Conservation (phyloP, 92 coral and sea anemone genomes). For the Porites lobata region DNA sequence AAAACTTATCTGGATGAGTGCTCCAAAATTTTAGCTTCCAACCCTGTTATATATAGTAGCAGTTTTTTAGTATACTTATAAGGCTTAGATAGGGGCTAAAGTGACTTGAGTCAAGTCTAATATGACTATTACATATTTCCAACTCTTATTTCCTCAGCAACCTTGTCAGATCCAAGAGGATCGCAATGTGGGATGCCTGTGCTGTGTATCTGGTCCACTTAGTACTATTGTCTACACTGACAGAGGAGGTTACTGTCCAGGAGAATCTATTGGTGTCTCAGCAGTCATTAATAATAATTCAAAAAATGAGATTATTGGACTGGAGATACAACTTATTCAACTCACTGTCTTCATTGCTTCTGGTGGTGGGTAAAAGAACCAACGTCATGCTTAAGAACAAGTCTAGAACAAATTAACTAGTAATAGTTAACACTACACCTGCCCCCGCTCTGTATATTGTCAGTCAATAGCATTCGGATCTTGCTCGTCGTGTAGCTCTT, state of each 20-base stretch:
- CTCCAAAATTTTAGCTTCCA: too few species aligned
- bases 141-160: constrained; percentile 44
- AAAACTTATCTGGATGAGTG: too few species aligned
- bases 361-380: neutral
- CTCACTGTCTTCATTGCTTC: constrained; percentile 31
- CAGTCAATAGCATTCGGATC: too few species aligned
- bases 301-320: constrained; percentile 65
- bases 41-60: too few species aligned
- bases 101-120: neutral
- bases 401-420: neutral
- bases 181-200: constrained; percentile 72
- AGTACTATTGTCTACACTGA: constrained; percentile 75
- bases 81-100: too few species aligned
- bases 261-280: constrained; percentile 85
- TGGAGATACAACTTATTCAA: constrained; percentile 78
- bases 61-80: too few species aligned
- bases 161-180: constrained; percentile 61
- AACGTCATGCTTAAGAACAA: neutral
- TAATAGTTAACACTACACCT: too few species aligned
- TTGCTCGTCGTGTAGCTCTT: too few species aligned
- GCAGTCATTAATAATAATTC: constrained; percentile 85
- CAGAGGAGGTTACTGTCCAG: constrained; percentile 96
- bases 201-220: constrained; percentile 82
- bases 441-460: too few species aligned
- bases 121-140: neutral